Conservation (phyloP, 2,113 vertebrate genomes). For the Rhinichthys klamathensis region DNA sequence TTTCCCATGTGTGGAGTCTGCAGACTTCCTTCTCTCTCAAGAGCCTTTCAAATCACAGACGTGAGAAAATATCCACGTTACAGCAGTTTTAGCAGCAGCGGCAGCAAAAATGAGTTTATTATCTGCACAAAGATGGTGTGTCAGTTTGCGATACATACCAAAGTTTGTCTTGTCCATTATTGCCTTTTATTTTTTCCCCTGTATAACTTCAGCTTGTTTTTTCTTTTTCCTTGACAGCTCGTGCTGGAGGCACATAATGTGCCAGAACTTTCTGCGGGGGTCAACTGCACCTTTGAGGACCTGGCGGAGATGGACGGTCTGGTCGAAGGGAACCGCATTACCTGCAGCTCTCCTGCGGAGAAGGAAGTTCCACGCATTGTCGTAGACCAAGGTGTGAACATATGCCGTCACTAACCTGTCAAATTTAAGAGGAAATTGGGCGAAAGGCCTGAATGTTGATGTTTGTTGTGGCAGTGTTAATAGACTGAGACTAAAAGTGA, state of each 20-base stretch:
- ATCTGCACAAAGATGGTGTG: neutral
- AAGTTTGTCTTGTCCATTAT: constrained; percentile 22
- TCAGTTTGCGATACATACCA: neutral
- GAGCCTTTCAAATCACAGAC: constrained; percentile 15
- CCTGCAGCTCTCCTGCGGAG: constrained; percentile 90
- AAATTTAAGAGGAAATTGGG: neutral
- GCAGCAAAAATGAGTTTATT: neutral
- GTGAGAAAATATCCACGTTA: constrained; percentile 10
- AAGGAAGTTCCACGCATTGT: constrained; percentile 94
- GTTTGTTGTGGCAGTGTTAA: neutral
- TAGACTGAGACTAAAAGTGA: constrained; percentile 4
- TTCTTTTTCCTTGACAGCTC: constrained; percentile 75
- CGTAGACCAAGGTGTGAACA: constrained; percentile 86
- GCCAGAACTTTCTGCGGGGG: constrained; percentile 93
- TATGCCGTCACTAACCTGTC: neutral
- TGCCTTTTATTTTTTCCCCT: neutral
- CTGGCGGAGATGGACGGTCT: constrained; percentile 94
- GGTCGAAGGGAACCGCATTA: constrained; percentile 93
- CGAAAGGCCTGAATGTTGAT: neutral
- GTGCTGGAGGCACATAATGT: constrained; percentile 96
- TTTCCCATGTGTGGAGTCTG: constrained; percentile 25
- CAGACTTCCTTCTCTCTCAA: constrained; percentile 22
- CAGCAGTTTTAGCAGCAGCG: neutral
- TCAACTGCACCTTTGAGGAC: constrained; percentile 96
- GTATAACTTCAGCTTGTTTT: constrained; percentile 7